Evolutionary conservation across 2,888 invertebrate genomes (phyloP), one percentile per base, ranked within the genome.

Genomic region (Octonoba sinensis): DNA sequence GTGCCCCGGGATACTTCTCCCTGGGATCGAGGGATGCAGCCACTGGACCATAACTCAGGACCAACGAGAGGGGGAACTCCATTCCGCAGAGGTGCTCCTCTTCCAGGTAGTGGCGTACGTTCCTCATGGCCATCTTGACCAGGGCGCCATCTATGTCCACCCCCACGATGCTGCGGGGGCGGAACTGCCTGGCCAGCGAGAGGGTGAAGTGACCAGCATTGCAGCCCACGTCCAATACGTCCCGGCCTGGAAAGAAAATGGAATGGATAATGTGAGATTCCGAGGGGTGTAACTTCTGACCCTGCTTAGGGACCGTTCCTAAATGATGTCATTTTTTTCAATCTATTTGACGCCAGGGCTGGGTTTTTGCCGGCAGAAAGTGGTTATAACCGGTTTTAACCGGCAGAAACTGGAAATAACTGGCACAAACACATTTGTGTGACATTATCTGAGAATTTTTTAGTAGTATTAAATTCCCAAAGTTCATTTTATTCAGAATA

Each of bases 181-280:
- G 91, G 86, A 96, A 93, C 86, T 96, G 94, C 84, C 94, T 91
- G 0, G 96, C 99, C 60, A 99, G 91, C 0, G 94, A 93, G 57
- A 98, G 91, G 11, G 99, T 96, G 86, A 99, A 92, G 88, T 97
- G 96, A 0, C 99, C 99, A 83, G 96, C 95, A 89, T 99, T 99
- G 89, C 99, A 99, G n/a, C 99, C 99, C 87, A 99, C 94, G 88
- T 99, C 99, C 84, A 99, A 90, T 57, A 99, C 93, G 89, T 96
- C 95, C 89, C 95, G 97, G 84, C 93, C 93, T 84, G 93, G 36
- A 8, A 8, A 36, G 36, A 36, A 36, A 36, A 11, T 11, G 27
- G 27, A 27, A 27, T n/a, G n/a, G n/a, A n/a, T n/a, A n/a, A n/a
- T n/a, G n/a, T n/a, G n/a, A n/a, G n/a, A n/a, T n/a, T n/a, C n/a